Conservation (phyloP, 2,797 vertebrate genomes). For the Poecilia picta region DNA sequence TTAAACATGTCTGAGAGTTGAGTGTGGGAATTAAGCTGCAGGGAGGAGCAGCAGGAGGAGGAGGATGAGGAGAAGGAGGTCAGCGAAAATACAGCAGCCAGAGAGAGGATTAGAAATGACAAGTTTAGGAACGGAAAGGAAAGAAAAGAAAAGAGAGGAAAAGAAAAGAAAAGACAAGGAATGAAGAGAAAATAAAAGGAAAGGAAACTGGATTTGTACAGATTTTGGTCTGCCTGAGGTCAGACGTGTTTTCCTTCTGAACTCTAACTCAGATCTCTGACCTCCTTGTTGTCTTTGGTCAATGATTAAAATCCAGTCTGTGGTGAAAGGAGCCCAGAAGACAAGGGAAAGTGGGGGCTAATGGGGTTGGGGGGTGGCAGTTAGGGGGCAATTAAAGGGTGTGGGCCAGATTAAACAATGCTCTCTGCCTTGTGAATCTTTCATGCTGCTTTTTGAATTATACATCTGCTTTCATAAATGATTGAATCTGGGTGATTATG, state of each 20-base stretch:
- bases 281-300: conserved; percentile 53
- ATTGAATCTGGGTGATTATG: conserved; percentile 70
- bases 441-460: conserved; percentile 76
- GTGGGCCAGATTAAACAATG: conserved; percentile 71
- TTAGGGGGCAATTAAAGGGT: conserved; percentile 44
- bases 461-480: conserved; percentile 75
- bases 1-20: conserved; percentile 52
- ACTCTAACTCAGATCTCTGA: conserved; percentile 49
- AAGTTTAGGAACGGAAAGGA: not conserved
- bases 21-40: conserved; percentile 27
- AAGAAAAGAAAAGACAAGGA: not conserved
- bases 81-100: conserved; percentile 17
- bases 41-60: conserved; percentile 31
- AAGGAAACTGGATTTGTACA: conserved; percentile 15
- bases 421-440: conserved; percentile 68
- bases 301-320: conserved; percentile 59
- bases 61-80: conserved; percentile 19
- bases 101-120: conserved; percentile 4
- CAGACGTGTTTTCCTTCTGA: conserved; percentile 21
- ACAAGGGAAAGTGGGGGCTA: conserved; percentile 9
- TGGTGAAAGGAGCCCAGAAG: conserved; percentile 10
- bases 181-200: too few relatives aligned
- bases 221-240: conserved; percentile 8
- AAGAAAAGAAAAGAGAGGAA: not conserved
- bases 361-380: not conserved